Evolutionary conservation across 2,888 invertebrate genomes (phyloP).

Genomic region (Lasioglossum lativentre): DNA sequence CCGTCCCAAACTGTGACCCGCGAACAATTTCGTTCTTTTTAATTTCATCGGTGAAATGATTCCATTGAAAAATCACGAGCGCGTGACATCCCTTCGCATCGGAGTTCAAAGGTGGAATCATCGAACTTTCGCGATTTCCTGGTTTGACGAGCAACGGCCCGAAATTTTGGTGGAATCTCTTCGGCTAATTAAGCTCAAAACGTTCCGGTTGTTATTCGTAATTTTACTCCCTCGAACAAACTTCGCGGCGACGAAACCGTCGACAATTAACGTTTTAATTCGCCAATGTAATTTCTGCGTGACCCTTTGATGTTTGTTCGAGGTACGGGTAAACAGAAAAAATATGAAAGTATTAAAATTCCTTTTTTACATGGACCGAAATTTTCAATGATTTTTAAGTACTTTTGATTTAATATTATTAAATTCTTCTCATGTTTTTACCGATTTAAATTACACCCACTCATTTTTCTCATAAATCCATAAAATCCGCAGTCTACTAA

Average conservation of each 20-base stretch:
- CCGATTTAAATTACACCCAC: too few species aligned
- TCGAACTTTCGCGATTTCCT: background rate
- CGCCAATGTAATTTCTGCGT: background rate
- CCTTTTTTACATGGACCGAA: too few species aligned
- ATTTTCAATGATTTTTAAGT: too few species aligned
- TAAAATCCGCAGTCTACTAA: too few species aligned
- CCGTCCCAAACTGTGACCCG: background rate
- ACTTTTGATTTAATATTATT: too few species aligned
- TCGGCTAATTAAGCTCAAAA: conserved; percentile 8
- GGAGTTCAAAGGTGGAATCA: background rate
- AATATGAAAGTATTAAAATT: background rate
- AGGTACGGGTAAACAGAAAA: background rate
- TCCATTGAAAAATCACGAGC: background rate
- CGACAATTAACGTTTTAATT: background rate
- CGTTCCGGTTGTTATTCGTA: background rate
- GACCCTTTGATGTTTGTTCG: background rate
- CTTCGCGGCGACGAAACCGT: background rate
- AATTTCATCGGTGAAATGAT: background rate
- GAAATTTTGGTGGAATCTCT: background rate
- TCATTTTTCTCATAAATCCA: too few species aligned
- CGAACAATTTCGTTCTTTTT: conserved; percentile 3
- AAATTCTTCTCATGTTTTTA: too few species aligned
- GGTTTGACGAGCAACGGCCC: background rate
- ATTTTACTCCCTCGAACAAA: background rate
- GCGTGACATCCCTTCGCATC: background rate